These are phyloP conservation scores for Drosophila merina DNA, from an alignment of 2,888 invertebrate species.

Conservation along the genomic window DNA sequence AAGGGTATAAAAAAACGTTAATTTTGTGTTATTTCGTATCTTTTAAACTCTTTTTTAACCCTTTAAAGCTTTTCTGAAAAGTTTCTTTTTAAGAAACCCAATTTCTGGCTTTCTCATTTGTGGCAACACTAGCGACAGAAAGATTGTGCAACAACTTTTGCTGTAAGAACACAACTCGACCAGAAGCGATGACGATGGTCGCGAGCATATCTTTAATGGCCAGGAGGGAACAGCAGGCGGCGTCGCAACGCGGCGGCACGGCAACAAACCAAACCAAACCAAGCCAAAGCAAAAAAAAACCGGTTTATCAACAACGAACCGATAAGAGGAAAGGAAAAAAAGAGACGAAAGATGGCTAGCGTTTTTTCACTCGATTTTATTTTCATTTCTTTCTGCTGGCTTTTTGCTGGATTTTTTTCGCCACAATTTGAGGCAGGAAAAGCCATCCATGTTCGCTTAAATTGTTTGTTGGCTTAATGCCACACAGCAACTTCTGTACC, in stretches of 20 bases:
- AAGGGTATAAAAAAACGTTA: too few species aligned
- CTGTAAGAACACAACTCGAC: conserved; percentile 6
- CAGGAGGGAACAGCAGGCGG: conserved; percentile 41
- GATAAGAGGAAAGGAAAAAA: conserved; percentile 58
- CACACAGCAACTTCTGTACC: conserved; percentile 39
- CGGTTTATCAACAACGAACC: conserved; percentile 74
- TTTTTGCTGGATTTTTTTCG: conserved; percentile 49
- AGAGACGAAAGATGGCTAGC: conserved; percentile 41
- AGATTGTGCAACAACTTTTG: conserved; percentile 15
- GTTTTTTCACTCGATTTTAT: conserved; percentile 27
- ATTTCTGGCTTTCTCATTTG: conserved; percentile 1
- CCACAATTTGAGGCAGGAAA: conserved; percentile 75
- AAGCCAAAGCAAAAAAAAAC: conserved; percentile 53
- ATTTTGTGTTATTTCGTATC: too few species aligned
- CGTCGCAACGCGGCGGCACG: conserved; percentile 19
- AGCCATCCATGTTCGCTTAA: conserved; percentile 72
- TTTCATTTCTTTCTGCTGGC: conserved; percentile 37
- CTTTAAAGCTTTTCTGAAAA: too few species aligned
- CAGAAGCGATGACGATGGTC: conserved; percentile 42
- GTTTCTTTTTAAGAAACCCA: too few species aligned
- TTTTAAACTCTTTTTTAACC: too few species aligned
- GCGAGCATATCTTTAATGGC: conserved; percentile 46
- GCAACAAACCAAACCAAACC: conserved; percentile 33
- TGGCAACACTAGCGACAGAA: conserved; percentile 13
- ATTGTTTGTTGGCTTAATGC: conserved; percentile 78